Evolutionary conservation across 2,888 invertebrate species (phyloP), one percentile per base, ranked within the genome.

Genomic region (Mimumesa dahlbomi): DNA sequence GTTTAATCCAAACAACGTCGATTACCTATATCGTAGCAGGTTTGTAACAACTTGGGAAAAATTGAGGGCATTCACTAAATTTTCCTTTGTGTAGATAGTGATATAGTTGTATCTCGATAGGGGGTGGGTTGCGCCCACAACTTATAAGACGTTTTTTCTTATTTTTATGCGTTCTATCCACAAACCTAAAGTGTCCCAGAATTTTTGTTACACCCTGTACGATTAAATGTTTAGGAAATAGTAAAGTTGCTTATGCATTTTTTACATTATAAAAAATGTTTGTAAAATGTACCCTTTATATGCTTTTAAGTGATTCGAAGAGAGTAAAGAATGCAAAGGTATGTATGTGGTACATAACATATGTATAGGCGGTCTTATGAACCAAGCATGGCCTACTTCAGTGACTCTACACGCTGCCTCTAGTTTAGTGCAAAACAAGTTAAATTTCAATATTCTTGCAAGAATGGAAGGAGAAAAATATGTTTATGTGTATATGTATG

Each of bases 341-440:
- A 67, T 38, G 53, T 25, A 50, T 48, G n/a, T n/a, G n/a, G n/a
- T n/a, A n/a, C n/a, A 43, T 38, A 46, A 7, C 40, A 40, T 65
- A 58, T 56, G 38, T 56, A 49, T 48, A 62, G 57, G 53, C 52
- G 46, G 54, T 58, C 38, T 36, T 52, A 34, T 63, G 58, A 58
- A 49, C 72, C 73, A 82, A 82, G 82, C 83, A 73, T 50, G 67
- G 77, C 71, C 81, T 84, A 83, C 80, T 43, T 75, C 52, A 66
- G 70, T 83, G 77, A 75, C 53, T 81, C 85, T 87, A 87, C 78
- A 80, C 82, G 79, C 75, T 84, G 84, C 77, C 70, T 81, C 85
- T 87, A 85, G 83, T 70, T 71, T 74, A 75, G 82, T 87, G 87
- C 87, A 82, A 79, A 84, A 79, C 70, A 80, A 83, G 68, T 68